phyloP scores from a whole-genome alignment of 2,888 invertebrate genomes.

The Andrena marginata region DNA sequence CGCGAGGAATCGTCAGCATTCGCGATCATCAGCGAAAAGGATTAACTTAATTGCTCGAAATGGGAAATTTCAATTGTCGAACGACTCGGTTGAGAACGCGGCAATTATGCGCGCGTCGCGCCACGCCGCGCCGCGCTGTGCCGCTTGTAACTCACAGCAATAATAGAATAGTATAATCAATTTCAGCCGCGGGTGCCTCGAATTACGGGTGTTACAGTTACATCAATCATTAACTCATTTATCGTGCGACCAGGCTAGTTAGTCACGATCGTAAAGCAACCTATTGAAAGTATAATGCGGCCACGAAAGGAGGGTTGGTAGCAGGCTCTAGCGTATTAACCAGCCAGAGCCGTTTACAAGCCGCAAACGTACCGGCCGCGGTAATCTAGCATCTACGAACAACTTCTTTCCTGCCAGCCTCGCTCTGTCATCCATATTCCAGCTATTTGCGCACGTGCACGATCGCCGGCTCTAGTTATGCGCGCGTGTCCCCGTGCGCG shows the following conservation, averaged over 20 bases:
- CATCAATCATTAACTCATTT: constrained; percentile 62
- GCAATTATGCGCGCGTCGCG: constrained; percentile 48
- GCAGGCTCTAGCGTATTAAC: constrained; percentile 5
- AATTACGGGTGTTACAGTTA: constrained; percentile 41
- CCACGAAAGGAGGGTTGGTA: constrained; percentile 4
- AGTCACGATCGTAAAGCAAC: constrained; percentile 52
- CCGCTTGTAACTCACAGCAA: constrained; percentile 47
- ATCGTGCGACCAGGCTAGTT: constrained; percentile 52
- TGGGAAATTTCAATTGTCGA: constrained; percentile 56
- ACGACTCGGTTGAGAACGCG: constrained; percentile 44
- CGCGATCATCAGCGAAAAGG: constrained; percentile 37
- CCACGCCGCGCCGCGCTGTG: constrained; percentile 1
- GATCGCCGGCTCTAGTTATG: constrained; percentile 25
- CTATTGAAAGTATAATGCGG: constrained; percentile 59
- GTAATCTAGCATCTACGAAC: constrained; percentile 63
- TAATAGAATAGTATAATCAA: constrained; percentile 59
- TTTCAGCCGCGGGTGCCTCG: constrained; percentile 21
- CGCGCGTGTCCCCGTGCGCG: not conserved
- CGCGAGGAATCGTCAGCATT: not conserved
- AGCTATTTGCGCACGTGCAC: constrained; percentile 63
- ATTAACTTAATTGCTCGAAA: constrained; percentile 54
- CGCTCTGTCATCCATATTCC: constrained; percentile 50
- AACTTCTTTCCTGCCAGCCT: constrained; percentile 54
- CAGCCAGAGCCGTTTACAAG: constrained; percentile 43
- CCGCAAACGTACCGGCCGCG: constrained; percentile 19